Base-by-base conservation (phyloP, 2,888 invertebrate species). In the Nesidiocoris tenuis region DNA sequence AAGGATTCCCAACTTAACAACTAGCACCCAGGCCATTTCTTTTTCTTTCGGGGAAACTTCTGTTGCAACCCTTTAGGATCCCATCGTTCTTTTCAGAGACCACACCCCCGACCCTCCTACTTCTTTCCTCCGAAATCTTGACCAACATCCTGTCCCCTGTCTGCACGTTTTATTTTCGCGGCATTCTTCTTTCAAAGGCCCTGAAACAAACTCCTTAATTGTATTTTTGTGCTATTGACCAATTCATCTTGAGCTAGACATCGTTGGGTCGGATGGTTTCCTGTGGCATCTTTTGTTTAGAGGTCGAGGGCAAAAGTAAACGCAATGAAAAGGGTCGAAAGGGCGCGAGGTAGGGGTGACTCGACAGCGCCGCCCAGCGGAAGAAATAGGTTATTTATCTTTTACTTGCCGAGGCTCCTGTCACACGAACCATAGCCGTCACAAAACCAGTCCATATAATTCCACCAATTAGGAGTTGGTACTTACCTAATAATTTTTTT, bases 371-470 rank as follows among this genome's bases (percentile, higher is more conserved):
- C 39, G 12, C 21, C 22, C 18, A 67, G 59, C n/a, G 67, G 55
- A 25, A 59, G 70, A 57, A 70, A 24, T 70, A 57, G 70, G 70
- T 70, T 70, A 68, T 70, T 70, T 70, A 70, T 70, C 70, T 70
- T 59, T 23, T 59, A 59, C 23, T 39, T 39, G 39, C 39, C 12
- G 3, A 39, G 39, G 12, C 39, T n/a, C n/a, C n/a, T n/a, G n/a
- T n/a, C n/a, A n/a, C n/a, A n/a, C n/a, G n/a, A n/a, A n/a, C n/a
- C n/a, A n/a, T n/a, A n/a, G n/a, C n/a, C n/a, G n/a, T n/a, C n/a
- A n/a, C n/a, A n/a, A n/a, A n/a, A n/a, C n/a, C n/a, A n/a, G n/a
- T n/a, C n/a, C n/a, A n/a, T n/a, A n/a, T n/a, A n/a, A n/a, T n/a
- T n/a, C n/a, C n/a, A n/a, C n/a, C n/a, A n/a, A n/a, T n/a, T n/a